Evolutionary conservation across 2,888 invertebrate species (phyloP), one percentile per base, ranked within the genome.

Genomic region (Agonopterix alstromeriana): DNA sequence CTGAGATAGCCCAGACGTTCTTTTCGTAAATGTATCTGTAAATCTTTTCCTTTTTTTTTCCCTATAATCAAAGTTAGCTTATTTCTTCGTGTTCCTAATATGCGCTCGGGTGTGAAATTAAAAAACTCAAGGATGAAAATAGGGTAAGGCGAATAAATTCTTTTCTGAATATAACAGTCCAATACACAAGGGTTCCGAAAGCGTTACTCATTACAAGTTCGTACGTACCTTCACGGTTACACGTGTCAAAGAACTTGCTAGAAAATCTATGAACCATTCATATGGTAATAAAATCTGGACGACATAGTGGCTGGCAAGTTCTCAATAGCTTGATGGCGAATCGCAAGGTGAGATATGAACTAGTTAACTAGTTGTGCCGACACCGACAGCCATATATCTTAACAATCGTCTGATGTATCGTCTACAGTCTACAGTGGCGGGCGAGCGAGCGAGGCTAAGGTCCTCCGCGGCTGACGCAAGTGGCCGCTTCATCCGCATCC

Each of bases 391-490:
- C 65, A 73, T 80, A 73, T 69, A 77, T 77, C 76, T 73, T 65
- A 67, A 69, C 66, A 68, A 63, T 71, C 71, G 85, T 83, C 79
- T 82, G 79, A 75, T 77, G 67, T 69, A 60, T 73, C 67, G 83
- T 83, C 85, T 85, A 46, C 27, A 27, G 27, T 27, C n/a, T n/a
- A n/a, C n/a, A n/a, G n/a, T n/a, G 14, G 14, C 14, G 14, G 27
- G 46, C 36, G 48, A 35, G 61, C 62, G 67, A 65, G 68, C 74
- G 64, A 73, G 75, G 67, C 74, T 79, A 77, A 79, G 84, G 81
- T 80, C 81, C 74, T 64, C 27, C 27, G 58, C 67, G 57, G 65
- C 73, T 81, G 83, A 84, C 83, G 81, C 80, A 84, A 86, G 82
- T 80, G 72, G 68, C 61, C 73, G 61, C 27, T 27, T 7, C 27